A percentile compares a stretch with the other conserved stretches of the same genome.
Conservation (phyloP, 1,140 invertebrate genomes). For the Polyergus mexicanus region DNA sequence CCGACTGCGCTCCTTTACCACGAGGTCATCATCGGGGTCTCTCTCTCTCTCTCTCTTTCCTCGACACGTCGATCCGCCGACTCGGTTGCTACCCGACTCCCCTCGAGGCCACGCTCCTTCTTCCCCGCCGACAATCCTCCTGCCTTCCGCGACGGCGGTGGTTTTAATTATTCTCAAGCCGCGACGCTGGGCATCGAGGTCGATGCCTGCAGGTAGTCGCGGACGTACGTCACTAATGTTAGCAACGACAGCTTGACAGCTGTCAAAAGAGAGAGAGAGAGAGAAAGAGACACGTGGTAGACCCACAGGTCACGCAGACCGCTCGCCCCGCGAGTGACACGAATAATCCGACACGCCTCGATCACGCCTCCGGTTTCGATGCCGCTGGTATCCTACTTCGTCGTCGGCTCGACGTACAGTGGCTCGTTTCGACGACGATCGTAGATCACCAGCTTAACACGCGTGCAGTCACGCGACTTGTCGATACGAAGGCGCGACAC, state of each 20-base stretch:
- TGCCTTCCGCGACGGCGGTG: neutral
- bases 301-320: constrained; percentile 13
- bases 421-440: constrained; percentile 5
- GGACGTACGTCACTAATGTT: neutral
- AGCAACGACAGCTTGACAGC: neutral
- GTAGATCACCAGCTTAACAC: constrained; percentile 28
- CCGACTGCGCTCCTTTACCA: neutral
- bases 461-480: constrained; percentile 10
- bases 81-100: constrained; percentile 11
- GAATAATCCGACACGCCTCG: constrained; percentile 7
- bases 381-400: neutral
- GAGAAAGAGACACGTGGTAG: constrained; percentile 49
- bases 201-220: constrained; percentile 28
- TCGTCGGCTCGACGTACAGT: constrained; percentile 4
- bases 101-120: neutral
- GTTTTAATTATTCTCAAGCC: constrained; percentile 27
- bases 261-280: neutral
- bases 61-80: neutral
- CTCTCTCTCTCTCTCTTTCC: neutral
- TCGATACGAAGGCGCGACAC: constrained; percentile 44
- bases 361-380: constrained; percentile 26
- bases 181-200: neutral
- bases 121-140: neutral
- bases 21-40: neutral
- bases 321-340: neutral